Conservation (phyloP, 1,140 invertebrate species). For the Psilanteris sp. region DNA sequence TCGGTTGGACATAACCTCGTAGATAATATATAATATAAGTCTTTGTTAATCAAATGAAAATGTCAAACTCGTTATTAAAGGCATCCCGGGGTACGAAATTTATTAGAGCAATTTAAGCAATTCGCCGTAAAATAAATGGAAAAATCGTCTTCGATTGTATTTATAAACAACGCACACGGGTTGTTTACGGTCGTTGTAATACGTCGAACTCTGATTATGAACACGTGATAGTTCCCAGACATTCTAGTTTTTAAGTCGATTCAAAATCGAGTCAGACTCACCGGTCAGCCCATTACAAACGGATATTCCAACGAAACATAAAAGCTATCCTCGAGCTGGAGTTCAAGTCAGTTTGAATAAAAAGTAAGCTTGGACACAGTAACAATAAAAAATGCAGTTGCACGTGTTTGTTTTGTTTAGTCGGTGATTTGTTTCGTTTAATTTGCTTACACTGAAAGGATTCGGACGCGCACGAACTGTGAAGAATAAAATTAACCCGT, state of each 20-base stretch:
- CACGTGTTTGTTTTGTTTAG: slow-evolving; percentile 13
- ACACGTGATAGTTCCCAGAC: too few relatives aligned
- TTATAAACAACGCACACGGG: slow-evolving; percentile 1
- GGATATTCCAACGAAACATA: slow-evolving; percentile 41
- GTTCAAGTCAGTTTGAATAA: slow-evolving; percentile 51
- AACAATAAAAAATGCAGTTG: slow-evolving; percentile 23
- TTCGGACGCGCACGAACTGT: slow-evolving; percentile 24
- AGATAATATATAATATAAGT: too few relatives aligned
- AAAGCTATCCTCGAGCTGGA: slow-evolving; percentile 48
- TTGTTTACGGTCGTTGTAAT: slow-evolving; percentile 16
- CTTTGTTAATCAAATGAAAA: too few relatives aligned
- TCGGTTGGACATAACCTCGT: too few relatives aligned
- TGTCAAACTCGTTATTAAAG: too few relatives aligned
- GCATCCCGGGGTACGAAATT: too few relatives aligned
- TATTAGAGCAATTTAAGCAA: not conserved
- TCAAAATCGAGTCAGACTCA: slow-evolving; percentile 14
- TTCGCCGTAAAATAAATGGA: not conserved
- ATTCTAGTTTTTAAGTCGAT: too few relatives aligned
- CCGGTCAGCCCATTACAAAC: slow-evolving; percentile 51
- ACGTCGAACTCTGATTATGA: not conserved
- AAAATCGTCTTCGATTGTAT: slow-evolving; percentile 5
- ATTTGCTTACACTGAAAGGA: slow-evolving; percentile 28
- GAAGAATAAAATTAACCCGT: slow-evolving; percentile 30
- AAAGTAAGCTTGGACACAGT: slow-evolving; percentile 32
- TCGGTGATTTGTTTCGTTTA: slow-evolving; percentile 23